Percentiles rank a stretch among this genome's conserved stretches.
Evolutionary conservation across 2,113 vertebrate genomes (phyloP).

Genomic region (zebrafish (Danio rerio)): GRCz12tu NC_133181.1:3869001-3869500

Average conservation of each 20-base stretch:
- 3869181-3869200: too few relatives aligned
- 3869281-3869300: neutral
- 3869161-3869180: too few relatives aligned
- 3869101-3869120: too few relatives aligned
- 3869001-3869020: too few relatives aligned
- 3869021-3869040: too few relatives aligned
- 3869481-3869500: constrained; percentile 16
- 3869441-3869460: constrained; percentile 20
- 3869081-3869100: too few relatives aligned
- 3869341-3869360: neutral
- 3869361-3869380: neutral
- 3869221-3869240: neutral
- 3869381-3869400: neutral
- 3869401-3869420: neutral
- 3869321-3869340: neutral
- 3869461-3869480: constrained; percentile 11
- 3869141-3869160: too few relatives aligned
- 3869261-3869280: neutral
- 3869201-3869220: neutral
- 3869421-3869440: constrained; percentile 10
- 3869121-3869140: too few relatives aligned
- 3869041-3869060: too few relatives aligned
- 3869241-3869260: constrained; percentile 2
- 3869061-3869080: too few relatives aligned
- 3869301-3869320: neutral